These are phyloP conservation scores for Collichthys lucidus DNA, from an alignment of 2,113 vertebrate species.

Conservation along the genomic window DNA sequence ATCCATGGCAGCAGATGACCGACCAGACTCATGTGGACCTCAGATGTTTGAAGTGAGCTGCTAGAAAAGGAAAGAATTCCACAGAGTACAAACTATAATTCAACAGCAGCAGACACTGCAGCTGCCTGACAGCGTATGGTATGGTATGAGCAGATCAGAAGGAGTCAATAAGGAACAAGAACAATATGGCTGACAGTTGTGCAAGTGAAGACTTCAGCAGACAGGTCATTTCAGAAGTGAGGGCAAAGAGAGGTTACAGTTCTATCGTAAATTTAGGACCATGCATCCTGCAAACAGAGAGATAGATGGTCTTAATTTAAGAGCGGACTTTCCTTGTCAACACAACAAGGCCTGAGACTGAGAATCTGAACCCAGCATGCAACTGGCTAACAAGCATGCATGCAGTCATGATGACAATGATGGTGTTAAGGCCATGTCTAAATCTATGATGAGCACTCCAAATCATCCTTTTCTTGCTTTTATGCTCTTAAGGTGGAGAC, in stretches of 20 bases:
- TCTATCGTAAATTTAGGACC: constrained; percentile 14
- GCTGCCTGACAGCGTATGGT: constrained; percentile 29
- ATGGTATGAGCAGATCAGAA: constrained; percentile 20
- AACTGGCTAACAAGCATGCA: not conserved
- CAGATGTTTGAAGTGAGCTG: constrained; percentile 73
- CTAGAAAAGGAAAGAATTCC: constrained; percentile 70
- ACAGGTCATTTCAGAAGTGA: constrained; percentile 29
- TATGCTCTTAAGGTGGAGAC: not conserved
- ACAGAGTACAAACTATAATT: constrained; percentile 54
- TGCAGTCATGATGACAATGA: not conserved
- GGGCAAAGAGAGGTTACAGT: constrained; percentile 44
- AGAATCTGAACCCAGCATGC: constrained; percentile 22
- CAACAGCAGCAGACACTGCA: constrained; percentile 20
- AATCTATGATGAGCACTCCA: not conserved
- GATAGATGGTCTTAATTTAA: constrained; percentile 36
- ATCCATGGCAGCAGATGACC: constrained; percentile 58
- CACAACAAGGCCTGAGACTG: not conserved
- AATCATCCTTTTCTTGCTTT: constrained; percentile 2
- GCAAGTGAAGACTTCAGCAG: constrained; percentile 47
- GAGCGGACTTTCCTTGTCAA: constrained; percentile 20
- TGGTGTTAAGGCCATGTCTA: not conserved
- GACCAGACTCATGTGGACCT: constrained; percentile 71
- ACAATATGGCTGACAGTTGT: constrained; percentile 32
- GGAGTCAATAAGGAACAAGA: constrained; percentile 9
- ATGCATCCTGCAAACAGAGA: constrained; percentile 8